Percentiles rank a stretch among this genome's conserved stretches.
Evolutionary conservation across 2,888 invertebrate genomes (phyloP).

Genomic region (Lithophane socia): DNA sequence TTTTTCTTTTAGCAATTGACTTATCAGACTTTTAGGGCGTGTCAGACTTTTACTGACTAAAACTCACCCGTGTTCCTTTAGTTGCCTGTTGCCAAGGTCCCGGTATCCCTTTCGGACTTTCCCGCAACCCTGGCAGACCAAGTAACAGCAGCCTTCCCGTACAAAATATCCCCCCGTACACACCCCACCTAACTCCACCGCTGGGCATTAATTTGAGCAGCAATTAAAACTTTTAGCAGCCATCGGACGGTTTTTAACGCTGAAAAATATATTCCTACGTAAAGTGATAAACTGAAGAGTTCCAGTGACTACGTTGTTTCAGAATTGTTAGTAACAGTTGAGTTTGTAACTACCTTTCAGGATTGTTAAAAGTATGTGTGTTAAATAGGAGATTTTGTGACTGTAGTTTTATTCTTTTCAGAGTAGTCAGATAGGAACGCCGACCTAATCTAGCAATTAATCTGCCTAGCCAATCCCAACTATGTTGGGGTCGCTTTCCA

Average conservation of each 20-base stretch:
- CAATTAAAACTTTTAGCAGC: slow-evolving; percentile 83
- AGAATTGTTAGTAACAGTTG: slow-evolving; percentile 25
- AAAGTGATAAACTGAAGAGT: slow-evolving; percentile 52
- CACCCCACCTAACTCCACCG: slow-evolving; percentile 52
- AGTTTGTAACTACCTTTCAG: slow-evolving; percentile 19
- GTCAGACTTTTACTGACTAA: no score
- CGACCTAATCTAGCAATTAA: no score
- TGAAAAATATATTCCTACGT: slow-evolving; percentile 69
- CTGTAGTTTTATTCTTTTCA: no score
- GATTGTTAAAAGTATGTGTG: slow-evolving; percentile 26
- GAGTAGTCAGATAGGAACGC: no score
- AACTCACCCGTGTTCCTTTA: no score
- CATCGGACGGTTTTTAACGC: slow-evolving; percentile 75
- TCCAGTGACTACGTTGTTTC: slow-evolving; percentile 39
- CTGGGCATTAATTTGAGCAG: slow-evolving; percentile 81
- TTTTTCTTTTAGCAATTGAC: no score
- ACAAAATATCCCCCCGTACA: slow-evolving; percentile 3
- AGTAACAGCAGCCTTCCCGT: neutral
- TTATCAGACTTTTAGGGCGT: no score
- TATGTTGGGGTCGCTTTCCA: no score
- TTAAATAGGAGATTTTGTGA: slow-evolving; percentile 20
- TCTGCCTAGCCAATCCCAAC: no score
- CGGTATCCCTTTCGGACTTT: no score
- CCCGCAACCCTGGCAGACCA: no score
- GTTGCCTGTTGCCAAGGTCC: no score